Evolutionary conservation across 2,797 vertebrate species (phyloP).

Genomic region (Anableps anableps): DNA sequence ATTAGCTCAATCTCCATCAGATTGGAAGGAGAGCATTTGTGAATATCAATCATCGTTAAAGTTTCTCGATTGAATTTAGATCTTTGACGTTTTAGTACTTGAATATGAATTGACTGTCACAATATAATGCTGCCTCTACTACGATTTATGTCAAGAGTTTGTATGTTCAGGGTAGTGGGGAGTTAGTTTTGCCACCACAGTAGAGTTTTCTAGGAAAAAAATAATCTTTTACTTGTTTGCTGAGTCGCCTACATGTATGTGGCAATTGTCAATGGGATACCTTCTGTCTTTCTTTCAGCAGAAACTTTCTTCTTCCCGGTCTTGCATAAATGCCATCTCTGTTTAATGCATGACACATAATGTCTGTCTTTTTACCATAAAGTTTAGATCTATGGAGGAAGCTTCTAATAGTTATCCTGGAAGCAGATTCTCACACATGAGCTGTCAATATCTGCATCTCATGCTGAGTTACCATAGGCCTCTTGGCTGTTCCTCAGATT

Average conservation of each 20-base stretch:
- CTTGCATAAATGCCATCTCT: not conserved
- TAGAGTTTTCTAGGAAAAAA: not conserved
- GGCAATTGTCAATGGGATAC: not conserved
- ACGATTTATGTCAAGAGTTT: not conserved
- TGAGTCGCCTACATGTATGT: not conserved
- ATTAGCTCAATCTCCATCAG: not conserved
- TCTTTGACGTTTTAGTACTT: not conserved
- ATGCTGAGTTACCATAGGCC: too few relatives aligned
- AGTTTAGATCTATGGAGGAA: not conserved
- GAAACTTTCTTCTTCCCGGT: not conserved
- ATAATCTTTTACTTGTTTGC: not conserved
- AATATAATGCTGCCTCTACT: not conserved
- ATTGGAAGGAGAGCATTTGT: not conserved
- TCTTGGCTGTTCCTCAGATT: too few relatives aligned
- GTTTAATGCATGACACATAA: not conserved
- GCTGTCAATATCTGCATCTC: too few relatives aligned
- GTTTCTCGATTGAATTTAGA: not conserved
- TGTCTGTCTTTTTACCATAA: not conserved
- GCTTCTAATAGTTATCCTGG: too few relatives aligned
- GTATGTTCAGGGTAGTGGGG: not conserved
- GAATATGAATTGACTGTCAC: not conserved
- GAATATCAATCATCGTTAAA: not conserved
- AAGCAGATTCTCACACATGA: too few relatives aligned
- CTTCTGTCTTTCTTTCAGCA: not conserved
- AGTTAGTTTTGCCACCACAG: not conserved